Conservation (phyloP, 2,113 vertebrate species). For the Pachycephala philippinensis region DNA sequence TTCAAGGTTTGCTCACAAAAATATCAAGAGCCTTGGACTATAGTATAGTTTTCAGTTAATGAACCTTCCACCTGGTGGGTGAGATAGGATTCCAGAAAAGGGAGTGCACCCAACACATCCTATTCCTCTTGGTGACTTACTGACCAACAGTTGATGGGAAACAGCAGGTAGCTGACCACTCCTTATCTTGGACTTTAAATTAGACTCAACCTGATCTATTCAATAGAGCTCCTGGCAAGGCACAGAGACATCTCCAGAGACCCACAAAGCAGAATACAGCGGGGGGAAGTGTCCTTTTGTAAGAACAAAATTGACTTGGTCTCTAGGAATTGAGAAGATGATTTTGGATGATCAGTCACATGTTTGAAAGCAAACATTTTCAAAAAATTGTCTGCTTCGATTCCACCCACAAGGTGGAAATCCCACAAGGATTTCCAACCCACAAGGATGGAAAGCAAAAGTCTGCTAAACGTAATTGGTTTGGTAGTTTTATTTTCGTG, state of each 20-base stretch:
- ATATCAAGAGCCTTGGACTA: neutral
- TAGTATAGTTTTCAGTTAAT: neutral
- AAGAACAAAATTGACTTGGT: neutral
- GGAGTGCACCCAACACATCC: neutral
- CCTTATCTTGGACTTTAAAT: neutral
- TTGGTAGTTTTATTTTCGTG: neutral
- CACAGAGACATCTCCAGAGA: neutral
- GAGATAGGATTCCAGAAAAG: neutral
- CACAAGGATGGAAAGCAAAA: neutral
- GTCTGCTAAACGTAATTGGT: neutral
- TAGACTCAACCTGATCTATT: neutral
- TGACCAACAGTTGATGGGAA: neutral
- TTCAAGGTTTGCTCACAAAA: neutral
- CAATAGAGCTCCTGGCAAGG: neutral
- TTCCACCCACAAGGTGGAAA: neutral
- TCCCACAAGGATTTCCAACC: neutral
- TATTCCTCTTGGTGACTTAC: neutral
- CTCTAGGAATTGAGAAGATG: neutral
- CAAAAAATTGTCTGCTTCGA: neutral
- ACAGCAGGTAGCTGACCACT: neutral
- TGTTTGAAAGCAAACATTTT: neutral
- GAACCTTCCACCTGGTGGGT: neutral
- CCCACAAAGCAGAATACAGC: neutral
- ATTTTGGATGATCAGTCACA: neutral
- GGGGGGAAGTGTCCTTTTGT: rapidly evolving